These are phyloP conservation scores for Strigamia crassipes DNA, from an alignment of 2,888 invertebrate genomes.

Conservation along the genomic window DNA sequence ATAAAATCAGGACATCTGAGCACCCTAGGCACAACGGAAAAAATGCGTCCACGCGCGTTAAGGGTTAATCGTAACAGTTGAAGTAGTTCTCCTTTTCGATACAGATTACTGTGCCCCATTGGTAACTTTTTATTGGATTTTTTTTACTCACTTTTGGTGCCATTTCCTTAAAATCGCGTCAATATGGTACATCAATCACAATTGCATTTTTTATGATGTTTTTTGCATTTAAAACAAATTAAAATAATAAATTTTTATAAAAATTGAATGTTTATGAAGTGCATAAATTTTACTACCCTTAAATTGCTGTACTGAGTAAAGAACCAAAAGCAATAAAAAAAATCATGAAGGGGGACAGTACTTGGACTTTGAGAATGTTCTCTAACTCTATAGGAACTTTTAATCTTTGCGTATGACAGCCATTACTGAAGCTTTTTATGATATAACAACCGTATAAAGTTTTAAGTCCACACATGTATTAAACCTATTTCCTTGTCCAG, in stretches of 20 bases:
- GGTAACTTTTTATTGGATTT: too few species aligned
- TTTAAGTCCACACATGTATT: conserved; percentile 6
- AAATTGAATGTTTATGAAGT: not conserved
- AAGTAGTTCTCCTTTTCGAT: too few species aligned
- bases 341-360: not conserved
- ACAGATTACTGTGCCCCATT: too few species aligned
- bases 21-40: too few species aligned
- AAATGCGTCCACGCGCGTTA: too few species aligned
- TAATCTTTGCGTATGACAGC: conserved; percentile 16
- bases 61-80: too few species aligned
- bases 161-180: too few species aligned
- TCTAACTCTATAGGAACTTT: not conserved
- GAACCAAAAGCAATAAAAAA: not conserved
- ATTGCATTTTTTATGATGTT: not conserved
- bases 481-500: conserved; percentile 5
- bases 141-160: too few species aligned
- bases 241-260: not conserved
- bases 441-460: conserved; percentile 12
- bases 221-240: not conserved
- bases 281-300: not conserved
- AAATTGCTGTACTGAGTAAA: too few species aligned
- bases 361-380: not conserved
- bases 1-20: too few species aligned
- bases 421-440: not conserved
- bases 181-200: not conserved